Base-by-base conservation (phyloP, 2,797 vertebrate genomes). In the Phylloscopus collybita region DNA sequence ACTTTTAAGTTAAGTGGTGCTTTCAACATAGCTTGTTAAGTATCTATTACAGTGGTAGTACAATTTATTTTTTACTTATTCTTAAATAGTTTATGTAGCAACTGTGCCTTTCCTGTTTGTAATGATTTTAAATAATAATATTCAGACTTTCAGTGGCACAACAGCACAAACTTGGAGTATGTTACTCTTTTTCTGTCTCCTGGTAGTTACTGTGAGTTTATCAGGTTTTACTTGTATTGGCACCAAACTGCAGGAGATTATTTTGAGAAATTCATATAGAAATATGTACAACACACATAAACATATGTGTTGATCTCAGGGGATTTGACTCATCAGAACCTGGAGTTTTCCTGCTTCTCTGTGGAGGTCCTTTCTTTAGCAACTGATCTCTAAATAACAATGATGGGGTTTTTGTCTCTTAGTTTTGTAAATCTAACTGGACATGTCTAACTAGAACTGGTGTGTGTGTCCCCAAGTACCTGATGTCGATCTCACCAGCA, bases 401-500 rank as follows among this genome's bases (percentile, higher is more conserved):
- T n/a, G 2, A 45, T 56, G 10, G 49, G 6, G 20, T 84, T 36
- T 29, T 36, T 29, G 12, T 15, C 15, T 75, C 15, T 42, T 36
- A 42, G 11, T 53, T 71, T 56, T 50, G 12, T 56, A 56, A 57
- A 44, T 49, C 44, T 60, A 25, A 40, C 47, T 45, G 47, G 42
- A 57, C 65, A 71, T 66, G 13, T 65, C 38, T 38, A 16, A 50
- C 16, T 47, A n/a, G 47, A 73, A 42, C 29, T 84, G 32, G 38
- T 5, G 15, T 22, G 14, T 56, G 19, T n/a, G 6, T 40, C 14
- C 8, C 12, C 26, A 38, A 26, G 19, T 38, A n/a, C 11, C 30
- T 47, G 62, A 32, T 0, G 0, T 36, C 40, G 11, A 5, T 66
- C 18, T 87, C 14, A 5, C 17, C 19, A 59, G 17, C 7, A 1